Evolutionary conservation across 2,797 vertebrate genomes (phyloP).

Genomic region (Channallabes apus): DNA sequence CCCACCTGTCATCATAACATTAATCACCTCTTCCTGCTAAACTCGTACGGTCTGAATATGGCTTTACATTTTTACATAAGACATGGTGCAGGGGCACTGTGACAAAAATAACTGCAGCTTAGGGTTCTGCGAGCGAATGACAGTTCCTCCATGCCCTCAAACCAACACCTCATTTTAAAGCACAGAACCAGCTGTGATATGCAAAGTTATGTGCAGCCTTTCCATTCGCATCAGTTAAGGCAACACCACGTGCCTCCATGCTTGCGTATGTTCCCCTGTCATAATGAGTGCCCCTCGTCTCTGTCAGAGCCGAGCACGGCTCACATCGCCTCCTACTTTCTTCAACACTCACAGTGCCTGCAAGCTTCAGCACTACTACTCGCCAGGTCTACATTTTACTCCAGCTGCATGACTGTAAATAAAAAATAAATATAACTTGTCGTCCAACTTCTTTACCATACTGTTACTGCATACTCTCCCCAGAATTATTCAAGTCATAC

Average conservation of each 20-base stretch:
- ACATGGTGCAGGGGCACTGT: neutral
- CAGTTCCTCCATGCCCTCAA: conserved; percentile 47
- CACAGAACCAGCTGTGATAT: conserved; percentile 66
- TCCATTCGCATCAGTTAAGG: conserved; percentile 69
- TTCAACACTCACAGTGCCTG: conserved; percentile 45
- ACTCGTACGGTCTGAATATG: neutral
- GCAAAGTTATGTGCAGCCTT: conserved; percentile 65
- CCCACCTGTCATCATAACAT: neutral
- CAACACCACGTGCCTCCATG: conserved; percentile 59
- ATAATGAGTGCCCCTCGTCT: conserved; percentile 72
- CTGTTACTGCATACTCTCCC: neutral
- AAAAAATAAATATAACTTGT: conserved; percentile 34
- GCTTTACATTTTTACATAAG: conserved; percentile 13
- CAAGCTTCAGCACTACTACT: conserved; percentile 20
- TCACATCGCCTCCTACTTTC: conserved; percentile 51
- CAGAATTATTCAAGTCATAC: neutral
- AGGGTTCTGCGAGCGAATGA: conserved; percentile 27
- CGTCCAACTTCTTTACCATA: conserved; percentile 37
- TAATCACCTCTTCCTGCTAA: neutral
- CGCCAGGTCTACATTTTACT: conserved; percentile 11
- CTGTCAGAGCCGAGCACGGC: conserved; percentile 52
- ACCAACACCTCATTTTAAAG: conserved; percentile 51
- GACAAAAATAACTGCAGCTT: conserved; percentile 33
- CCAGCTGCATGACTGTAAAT: conserved; percentile 17
- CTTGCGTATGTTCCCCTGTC: conserved; percentile 63